Evolutionary conservation across 2,113 vertebrate genomes (phyloP).

Genomic region (Tragelaphus scriptus): DNA sequence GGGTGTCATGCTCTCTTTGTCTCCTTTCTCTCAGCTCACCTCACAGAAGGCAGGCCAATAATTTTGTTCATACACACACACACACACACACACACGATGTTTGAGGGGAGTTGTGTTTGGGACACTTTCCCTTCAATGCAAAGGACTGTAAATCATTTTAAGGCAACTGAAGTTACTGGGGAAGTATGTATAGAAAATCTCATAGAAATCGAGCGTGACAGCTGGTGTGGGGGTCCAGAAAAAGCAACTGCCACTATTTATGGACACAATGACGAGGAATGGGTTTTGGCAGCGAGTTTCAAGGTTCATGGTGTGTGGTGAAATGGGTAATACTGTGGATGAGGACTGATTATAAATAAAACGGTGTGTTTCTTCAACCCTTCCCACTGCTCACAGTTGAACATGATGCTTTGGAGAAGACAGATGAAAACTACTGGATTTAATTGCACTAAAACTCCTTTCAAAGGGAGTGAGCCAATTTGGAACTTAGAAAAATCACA

Average conservation of each 20-base stretch:
- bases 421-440: conserved; percentile 57
- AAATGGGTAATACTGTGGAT: conserved; percentile 47
- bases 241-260: conserved; percentile 72
- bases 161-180: conserved; percentile 42
- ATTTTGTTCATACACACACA: background rate
- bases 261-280: conserved; percentile 50
- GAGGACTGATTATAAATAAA: conserved; percentile 65
- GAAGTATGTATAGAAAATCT: conserved; percentile 35
- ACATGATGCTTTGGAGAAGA: conserved; percentile 67
- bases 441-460: background rate
- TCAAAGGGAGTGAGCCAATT: background rate
- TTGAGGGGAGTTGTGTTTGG: background rate
- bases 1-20: conserved; percentile 69
- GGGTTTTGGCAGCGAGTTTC: conserved; percentile 66
- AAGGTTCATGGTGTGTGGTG: conserved; percentile 67
- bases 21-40: conserved; percentile 39
- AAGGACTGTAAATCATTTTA: conserved; percentile 12
- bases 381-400: conserved; percentile 7
- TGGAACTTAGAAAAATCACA: conserved; percentile 56
- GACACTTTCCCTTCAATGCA: background rate
- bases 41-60: background rate
- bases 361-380: conserved; percentile 54
- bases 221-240: conserved; percentile 62
- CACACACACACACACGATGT: background rate
- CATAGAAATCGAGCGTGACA: conserved; percentile 55